phyloP scores from a whole-genome alignment of 1,140 invertebrate genomes.

The Sycobia sp. region DNA sequence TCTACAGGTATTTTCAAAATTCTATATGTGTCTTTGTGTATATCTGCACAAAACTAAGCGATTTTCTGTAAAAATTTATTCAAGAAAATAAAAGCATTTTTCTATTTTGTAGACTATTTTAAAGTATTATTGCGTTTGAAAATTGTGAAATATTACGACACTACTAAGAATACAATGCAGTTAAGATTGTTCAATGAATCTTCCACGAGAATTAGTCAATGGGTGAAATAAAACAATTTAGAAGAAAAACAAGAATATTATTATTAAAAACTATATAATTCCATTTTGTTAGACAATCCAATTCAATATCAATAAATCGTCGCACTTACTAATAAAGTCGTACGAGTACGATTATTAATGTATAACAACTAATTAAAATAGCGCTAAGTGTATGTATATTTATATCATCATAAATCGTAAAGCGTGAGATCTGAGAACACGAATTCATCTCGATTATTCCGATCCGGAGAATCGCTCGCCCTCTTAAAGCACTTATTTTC shows the following conservation, averaged over 20 bases:
- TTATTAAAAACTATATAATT: conserved; percentile 51
- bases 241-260: conserved; percentile 54
- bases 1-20: conserved; percentile 23
- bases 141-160: too few relatives aligned
- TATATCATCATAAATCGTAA: conserved; percentile 52
- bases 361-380: conserved; percentile 48
- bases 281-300: conserved; percentile 49
- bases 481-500: conserved; percentile 39
- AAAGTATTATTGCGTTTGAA: conserved; percentile 31
- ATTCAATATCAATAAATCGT: conserved; percentile 51
- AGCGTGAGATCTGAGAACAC: conserved; percentile 58
- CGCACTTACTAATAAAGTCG: conserved; percentile 48
- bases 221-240: conserved; percentile 43
- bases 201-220: conserved; percentile 13
- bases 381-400: conserved; percentile 44
- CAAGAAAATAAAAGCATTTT: too few relatives aligned
- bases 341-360: conserved; percentile 48
- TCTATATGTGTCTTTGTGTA: too few relatives aligned
- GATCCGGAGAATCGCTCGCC: conserved; percentile 48
- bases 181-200: conserved; percentile 7
- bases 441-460: conserved; percentile 52
- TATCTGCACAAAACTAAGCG: too few relatives aligned
- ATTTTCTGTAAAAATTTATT: too few relatives aligned
- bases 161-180: not conserved
- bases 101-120: conserved; percentile 13